phyloP scores from a whole-genome alignment of 2,888 invertebrate species.

The Ophion obscuratus region DNA sequence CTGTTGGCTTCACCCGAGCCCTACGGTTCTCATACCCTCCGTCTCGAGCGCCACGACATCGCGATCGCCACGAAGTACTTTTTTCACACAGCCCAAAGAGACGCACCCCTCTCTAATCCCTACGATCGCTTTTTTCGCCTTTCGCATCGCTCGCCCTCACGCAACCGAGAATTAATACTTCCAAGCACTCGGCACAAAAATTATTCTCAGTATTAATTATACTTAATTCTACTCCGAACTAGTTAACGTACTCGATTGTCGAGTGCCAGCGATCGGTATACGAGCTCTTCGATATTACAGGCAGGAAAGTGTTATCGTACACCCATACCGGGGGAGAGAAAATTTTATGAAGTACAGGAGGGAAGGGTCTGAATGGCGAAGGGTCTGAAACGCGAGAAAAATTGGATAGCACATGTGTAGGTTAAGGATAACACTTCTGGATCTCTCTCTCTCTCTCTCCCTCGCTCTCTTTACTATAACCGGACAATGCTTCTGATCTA shows the following conservation, averaged over 20 bases:
- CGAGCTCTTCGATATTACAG: slow-evolving; percentile 35
- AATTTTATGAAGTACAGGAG: slow-evolving; percentile 41
- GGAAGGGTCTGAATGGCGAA: slow-evolving; percentile 21
- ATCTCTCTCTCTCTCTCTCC: slow-evolving; percentile 11
- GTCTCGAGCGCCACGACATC: slow-evolving; percentile 62
- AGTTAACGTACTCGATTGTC: slow-evolving; percentile 18
- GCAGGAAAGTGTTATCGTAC: slow-evolving; percentile 41
- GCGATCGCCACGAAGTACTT: slow-evolving; percentile 53
- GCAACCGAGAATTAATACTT: slow-evolving; percentile 48
- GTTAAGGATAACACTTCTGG: slow-evolving; percentile 43
- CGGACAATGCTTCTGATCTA: slow-evolving; percentile 32
- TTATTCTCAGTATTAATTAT: slow-evolving; percentile 40
- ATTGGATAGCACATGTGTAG: slow-evolving; percentile 51
- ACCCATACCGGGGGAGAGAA: slow-evolving; percentile 17
- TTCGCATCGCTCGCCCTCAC: slow-evolving; percentile 37
- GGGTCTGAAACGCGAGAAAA: slow-evolving; percentile 42
- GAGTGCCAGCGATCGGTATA: neutral
- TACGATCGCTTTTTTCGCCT: slow-evolving; percentile 24
- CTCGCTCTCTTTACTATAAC: slow-evolving; percentile 25
- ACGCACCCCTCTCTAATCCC: slow-evolving; percentile 49
- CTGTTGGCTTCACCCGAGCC: slow-evolving; percentile 46
- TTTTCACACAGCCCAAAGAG: slow-evolving; percentile 6
- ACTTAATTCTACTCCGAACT: slow-evolving; percentile 24
- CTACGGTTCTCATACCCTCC: slow-evolving; percentile 67
- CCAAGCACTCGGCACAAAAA: neutral